These are phyloP conservation scores for Triops cancriformis DNA, from an alignment of 1,140 invertebrate genomes.

Conservation along the genomic window DNA sequence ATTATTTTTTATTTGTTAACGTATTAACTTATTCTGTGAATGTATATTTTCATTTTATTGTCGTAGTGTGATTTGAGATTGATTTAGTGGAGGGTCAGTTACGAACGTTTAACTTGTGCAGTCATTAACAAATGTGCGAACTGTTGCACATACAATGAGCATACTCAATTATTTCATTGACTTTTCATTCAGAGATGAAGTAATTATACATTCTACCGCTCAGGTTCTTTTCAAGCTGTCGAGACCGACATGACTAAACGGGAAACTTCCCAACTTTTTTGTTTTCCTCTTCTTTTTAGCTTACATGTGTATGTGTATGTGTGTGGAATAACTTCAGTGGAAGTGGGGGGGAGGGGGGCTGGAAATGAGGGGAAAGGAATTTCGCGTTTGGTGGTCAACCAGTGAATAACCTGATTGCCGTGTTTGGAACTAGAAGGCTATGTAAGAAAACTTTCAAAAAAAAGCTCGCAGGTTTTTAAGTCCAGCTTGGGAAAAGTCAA, in stretches of 20 bases:
- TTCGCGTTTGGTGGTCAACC: conserved; percentile 12
- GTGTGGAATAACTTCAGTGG: neutral
- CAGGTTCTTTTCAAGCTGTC: no score
- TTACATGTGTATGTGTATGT: neutral
- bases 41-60: no score
- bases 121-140: no score
- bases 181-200: neutral
- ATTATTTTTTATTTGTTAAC: no score
- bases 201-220: neutral
- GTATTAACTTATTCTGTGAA: no score
- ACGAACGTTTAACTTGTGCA: no score
- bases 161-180: neutral
- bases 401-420: conserved; percentile 13
- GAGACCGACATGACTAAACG: neutral
- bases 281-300: neutral
- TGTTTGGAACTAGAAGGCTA: conserved; percentile 13
- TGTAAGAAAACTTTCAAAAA: neutral
- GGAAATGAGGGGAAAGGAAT: neutral
- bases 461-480: neutral
- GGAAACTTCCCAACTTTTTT: neutral
- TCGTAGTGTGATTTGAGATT: no score
- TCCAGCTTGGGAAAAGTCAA: conserved; percentile 9
- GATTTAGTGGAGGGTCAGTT: no score
- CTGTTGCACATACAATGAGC: neutral
- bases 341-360: no score